These are phyloP conservation scores for Vannuccia rotundouncinata DNA, from an alignment of 2,888 invertebrate species.

Conservation along the genomic window DNA sequence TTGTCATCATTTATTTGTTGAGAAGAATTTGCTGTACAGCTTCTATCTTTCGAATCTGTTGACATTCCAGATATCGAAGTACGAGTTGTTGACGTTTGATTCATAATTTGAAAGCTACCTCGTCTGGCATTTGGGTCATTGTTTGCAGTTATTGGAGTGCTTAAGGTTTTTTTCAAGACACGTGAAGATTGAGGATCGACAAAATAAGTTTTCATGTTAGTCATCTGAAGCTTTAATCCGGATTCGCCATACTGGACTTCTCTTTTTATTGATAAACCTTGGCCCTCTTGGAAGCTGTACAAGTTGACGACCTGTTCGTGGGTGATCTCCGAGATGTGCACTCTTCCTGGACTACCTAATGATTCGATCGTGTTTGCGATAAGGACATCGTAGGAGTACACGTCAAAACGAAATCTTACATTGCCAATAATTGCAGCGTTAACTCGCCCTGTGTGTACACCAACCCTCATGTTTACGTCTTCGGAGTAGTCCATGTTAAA, in stretches of 20 bases:
- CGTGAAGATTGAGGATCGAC: slow-evolving; percentile 15
- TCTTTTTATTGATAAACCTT: slow-evolving; percentile 7
- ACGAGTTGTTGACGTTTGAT: slow-evolving; percentile 20
- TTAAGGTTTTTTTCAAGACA: background rate
- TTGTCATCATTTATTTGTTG: too few relatives aligned
- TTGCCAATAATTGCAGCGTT: slow-evolving; percentile 72
- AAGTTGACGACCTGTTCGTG: slow-evolving; percentile 50
- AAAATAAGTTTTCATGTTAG: slow-evolving; percentile 34
- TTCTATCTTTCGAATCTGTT: background rate
- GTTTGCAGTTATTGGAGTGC: background rate
- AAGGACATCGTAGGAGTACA: slow-evolving; percentile 93
- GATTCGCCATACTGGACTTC: background rate
- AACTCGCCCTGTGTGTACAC: slow-evolving; percentile 76
- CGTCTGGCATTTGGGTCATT: too few relatives aligned
- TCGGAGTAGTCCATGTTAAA: slow-evolving; percentile 81
- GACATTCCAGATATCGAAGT: slow-evolving; percentile 55
- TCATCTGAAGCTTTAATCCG: background rate
- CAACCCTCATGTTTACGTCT: slow-evolving; percentile 70
- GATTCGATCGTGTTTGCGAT: slow-evolving; percentile 92
- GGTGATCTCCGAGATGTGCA: slow-evolving; percentile 82
- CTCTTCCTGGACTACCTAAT: slow-evolving; percentile 66
- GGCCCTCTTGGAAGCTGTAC: slow-evolving; percentile 22
- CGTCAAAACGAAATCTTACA: slow-evolving; percentile 87
- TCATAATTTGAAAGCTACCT: background rate
- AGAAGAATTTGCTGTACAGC: too few relatives aligned